These are phyloP conservation scores for Etheostoma nigrum DNA, from an alignment of 2,797 vertebrate genomes.

Conservation along the genomic window DNA sequence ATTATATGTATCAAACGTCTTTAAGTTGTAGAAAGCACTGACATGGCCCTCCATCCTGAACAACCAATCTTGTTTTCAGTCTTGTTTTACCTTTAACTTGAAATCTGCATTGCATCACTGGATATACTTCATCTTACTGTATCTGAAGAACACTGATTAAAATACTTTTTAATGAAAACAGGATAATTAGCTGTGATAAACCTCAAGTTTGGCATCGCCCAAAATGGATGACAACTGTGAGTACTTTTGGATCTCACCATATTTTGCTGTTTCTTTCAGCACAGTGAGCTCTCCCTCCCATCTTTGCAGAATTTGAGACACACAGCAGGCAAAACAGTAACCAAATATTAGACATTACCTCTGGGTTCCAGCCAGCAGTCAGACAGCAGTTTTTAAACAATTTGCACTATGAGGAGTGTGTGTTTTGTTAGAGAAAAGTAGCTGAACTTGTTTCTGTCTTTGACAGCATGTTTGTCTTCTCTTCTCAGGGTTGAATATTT, in stretches of 20 bases:
- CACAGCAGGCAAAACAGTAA: slow-evolving; percentile 24
- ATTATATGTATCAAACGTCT: not conserved
- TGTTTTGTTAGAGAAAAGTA: slow-evolving; percentile 38
- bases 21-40: not conserved
- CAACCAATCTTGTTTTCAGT: not conserved
- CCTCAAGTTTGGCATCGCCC: not conserved
- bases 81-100: not conserved
- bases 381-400: slow-evolving; percentile 48
- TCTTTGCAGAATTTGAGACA: slow-evolving; percentile 17
- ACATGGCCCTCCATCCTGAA: not conserved
- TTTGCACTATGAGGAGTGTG: slow-evolving; percentile 28
- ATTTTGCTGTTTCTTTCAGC: slow-evolving; percentile 43
- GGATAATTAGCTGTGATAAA: not conserved
- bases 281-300: not conserved
- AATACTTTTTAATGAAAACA: slow-evolving; percentile 2
- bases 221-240: slow-evolving; percentile 21
- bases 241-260: slow-evolving; percentile 42
- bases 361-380: slow-evolving; percentile 24
- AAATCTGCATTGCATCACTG: slow-evolving; percentile 3
- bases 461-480: slow-evolving; percentile 50
- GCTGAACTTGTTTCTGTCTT: slow-evolving; percentile 40
- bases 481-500: slow-evolving; percentile 32
- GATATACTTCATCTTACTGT: not conserved
- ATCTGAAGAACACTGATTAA: not conserved
- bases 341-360: slow-evolving; percentile 35